phyloP scores from a whole-genome alignment of 2,888 invertebrate genomes.

The Andrena camellia region DNA sequence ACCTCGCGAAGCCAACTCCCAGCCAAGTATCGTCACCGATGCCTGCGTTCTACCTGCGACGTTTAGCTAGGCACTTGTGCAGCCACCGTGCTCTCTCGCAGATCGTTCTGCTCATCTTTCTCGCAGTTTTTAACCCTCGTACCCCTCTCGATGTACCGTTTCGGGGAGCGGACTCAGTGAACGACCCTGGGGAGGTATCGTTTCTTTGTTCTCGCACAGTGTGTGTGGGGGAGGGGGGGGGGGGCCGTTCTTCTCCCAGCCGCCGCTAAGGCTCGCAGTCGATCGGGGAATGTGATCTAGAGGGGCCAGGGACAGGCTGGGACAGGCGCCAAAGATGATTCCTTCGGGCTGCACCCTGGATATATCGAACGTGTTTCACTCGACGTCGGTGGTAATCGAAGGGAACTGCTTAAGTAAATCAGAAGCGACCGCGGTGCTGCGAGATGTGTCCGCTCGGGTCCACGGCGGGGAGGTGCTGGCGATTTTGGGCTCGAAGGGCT shows the following conservation, averaged over 20 bases:
- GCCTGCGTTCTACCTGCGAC: slow-evolving; percentile 50
- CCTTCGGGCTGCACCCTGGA: slow-evolving; percentile 95
- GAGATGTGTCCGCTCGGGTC: slow-evolving; percentile 96
- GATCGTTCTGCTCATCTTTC: slow-evolving; percentile 1
- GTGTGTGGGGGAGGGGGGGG: too few species aligned
- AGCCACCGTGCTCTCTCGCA: slow-evolving; percentile 18
- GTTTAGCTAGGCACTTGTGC: slow-evolving; percentile 52
- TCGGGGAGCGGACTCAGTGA: slow-evolving; percentile 10
- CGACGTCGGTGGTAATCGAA: slow-evolving; percentile 80
- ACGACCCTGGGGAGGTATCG: background rate
- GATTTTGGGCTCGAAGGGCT: slow-evolving; percentile 97
- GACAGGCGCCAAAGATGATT: slow-evolving; percentile 87
- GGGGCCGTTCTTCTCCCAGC: background rate
- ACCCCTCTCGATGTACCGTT: background rate
- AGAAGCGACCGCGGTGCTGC: slow-evolving; percentile 90
- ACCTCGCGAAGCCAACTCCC: slow-evolving; percentile 78
- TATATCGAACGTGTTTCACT: slow-evolving; percentile 95
- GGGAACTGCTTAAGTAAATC: slow-evolving; percentile 79
- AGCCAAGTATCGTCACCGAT: slow-evolving; percentile 63
- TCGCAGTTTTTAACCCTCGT: background rate
- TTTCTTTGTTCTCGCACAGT: background rate
- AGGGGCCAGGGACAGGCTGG: background rate
- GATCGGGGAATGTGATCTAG: background rate
- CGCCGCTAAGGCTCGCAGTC: background rate
- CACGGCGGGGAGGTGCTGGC: slow-evolving; percentile 97